Evolutionary conservation across 2,797 vertebrate genomes (phyloP), one percentile per base, ranked within the genome.

Genomic region (Acanthopagrus latus): DNA sequence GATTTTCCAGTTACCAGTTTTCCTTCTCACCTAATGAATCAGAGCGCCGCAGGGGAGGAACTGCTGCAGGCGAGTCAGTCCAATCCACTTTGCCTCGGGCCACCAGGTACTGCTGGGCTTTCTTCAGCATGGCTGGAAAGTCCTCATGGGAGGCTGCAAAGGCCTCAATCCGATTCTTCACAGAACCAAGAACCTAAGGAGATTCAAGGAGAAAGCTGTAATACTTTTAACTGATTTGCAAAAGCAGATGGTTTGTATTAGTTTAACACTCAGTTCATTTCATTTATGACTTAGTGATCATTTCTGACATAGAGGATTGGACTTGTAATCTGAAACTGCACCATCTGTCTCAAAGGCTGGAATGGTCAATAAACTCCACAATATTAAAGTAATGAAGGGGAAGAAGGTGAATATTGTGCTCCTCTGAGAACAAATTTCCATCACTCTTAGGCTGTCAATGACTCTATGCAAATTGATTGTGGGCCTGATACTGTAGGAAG

Each of bases 91-190:
- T 96, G 46, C 97, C 96, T 47, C 98, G 95, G 52, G 97, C 97
- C 20, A 97, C 95, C 85, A 99, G 95, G 92, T 97, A 99, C 89
- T 97, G 97, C 86, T 96, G 98, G 70, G 98, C 98, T 83, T 97
- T 98, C 90, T 92, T 96, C 82, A 99, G 94, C 93, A 99, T 95
- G 0, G 92, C 88, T 0, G 97, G 97, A 78, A 99, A 99, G 69
- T 99, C 97, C 74, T 98, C 97, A 38, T 97, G 97, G 46, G 94
- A 93, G 67, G 97, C 96, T 0, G 98, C 97, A 14, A 99, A 99
- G 1, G 88, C 94, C 91, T 99, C 98, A 0, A 99, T 98, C 68
- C 97, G 97, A 91, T 97, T 98, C 96, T 99, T 99, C 86, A 99
- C 97, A 0, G 97, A 97, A 83, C 97, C 97, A 66, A 99, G 94